Evolutionary conservation across 2,797 vertebrate species (phyloP).

Genomic region (Streptopelia turtur): DNA sequence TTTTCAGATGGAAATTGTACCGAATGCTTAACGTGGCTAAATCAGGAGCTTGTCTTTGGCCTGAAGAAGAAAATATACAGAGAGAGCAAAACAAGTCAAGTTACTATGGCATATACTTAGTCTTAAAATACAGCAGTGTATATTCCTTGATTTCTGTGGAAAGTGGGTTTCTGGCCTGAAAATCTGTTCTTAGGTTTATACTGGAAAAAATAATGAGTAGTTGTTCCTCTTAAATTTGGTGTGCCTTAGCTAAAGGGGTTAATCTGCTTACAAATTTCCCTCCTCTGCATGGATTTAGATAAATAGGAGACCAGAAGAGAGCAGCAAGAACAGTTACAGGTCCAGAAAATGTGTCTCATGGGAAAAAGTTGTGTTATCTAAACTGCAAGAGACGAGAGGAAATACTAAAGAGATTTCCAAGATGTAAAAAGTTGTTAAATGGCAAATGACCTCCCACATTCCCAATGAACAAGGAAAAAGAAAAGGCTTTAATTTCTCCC

Average conservation of each 20-base stretch:
- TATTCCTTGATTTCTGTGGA: background rate
- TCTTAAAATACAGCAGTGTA: background rate
- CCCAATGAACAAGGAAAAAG: background rate
- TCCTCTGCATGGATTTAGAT: background rate
- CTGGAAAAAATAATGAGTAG: background rate
- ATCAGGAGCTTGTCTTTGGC: background rate
- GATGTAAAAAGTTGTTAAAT: background rate
- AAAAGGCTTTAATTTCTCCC: background rate
- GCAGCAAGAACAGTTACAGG: background rate
- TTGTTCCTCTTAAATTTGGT: background rate
- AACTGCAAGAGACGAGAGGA: background rate
- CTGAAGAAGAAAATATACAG: background rate
- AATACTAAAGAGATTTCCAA: background rate
- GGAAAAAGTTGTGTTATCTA: background rate
- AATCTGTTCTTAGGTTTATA: background rate
- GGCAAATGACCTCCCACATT: background rate
- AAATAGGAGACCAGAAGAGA: background rate
- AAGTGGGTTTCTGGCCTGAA: background rate
- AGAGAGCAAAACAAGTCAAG: background rate
- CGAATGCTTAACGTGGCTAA: background rate
- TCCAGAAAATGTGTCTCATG: background rate
- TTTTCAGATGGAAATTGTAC: background rate
- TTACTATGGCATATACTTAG: background rate
- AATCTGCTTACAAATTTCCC: background rate
- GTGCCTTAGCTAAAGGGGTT: background rate